Evolutionary conservation across 1,140 invertebrate genomes (phyloP), one percentile per base, ranked within the genome.

Genomic region (Musca vetustissima): DNA sequence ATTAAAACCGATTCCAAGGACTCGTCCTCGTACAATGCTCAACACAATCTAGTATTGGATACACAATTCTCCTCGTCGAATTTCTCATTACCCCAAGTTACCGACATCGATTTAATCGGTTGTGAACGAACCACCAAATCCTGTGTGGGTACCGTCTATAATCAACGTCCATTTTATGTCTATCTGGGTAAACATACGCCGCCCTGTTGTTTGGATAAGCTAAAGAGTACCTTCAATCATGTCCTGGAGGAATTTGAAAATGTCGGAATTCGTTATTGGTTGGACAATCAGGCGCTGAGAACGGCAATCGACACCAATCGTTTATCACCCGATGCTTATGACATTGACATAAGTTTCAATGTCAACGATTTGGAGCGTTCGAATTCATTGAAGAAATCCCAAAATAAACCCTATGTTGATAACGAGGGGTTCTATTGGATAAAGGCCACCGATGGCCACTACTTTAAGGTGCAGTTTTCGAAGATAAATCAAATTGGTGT

Each of bases 381-480:
- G 17, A 86, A 87, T 2, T 89, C 89, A 84, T 78, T 93, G 55
- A 85, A 88, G 64, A 87, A 90, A 67, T 90, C 91, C 0, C 87
- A 85, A 52, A 88, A 85, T 24, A 88, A 89, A 74, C 87, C 89
- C 1, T 83, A 88, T 9, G 83, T 87, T 15, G 94, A 97, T 80
- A 87, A 89, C 36, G 87, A 93, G 70, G 93, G 93, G 0, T 97
- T 91, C 84, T 87, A 95, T 3, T 97, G 95, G 95, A 93, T 96
- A 74, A 92, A 93, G 75, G 93, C 93, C 1, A 90, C 89, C 0
- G 94, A 95, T 79, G 94, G 94, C 0, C 92, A 94, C 73, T 96
- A 95, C 83, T 94, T 90, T 76, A 86, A 93, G 61, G 92, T 97
- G 1, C 92, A 95, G 66, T 96, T 90, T 76, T 94, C 92, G 72